Base-by-base conservation (phyloP, 2,888 invertebrate genomes). In the Diarsia dahlii region DNA sequence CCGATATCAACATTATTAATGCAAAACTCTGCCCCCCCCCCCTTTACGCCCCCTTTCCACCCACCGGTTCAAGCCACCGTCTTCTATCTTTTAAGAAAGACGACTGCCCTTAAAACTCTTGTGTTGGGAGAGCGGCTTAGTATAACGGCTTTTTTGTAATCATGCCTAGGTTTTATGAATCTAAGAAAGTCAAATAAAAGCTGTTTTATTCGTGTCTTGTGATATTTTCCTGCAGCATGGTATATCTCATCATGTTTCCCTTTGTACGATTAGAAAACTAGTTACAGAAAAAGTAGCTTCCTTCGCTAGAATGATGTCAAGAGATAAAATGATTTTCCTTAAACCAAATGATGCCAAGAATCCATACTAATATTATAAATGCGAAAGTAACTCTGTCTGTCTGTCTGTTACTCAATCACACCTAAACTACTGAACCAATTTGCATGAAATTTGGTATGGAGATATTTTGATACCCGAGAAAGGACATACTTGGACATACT, bases 1-100 rank as follows among this genome's bases (percentile, higher is more conserved):
- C 94, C 94, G 95, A 96, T 95, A 96, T 93, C 95, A 95, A 94
- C 95, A 96, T 96, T 96, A 96, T 96, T 96, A 95, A 96, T 96
- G 95, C 96, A 96, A 94, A 95, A 91, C 93, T 91, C 78, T 18
- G 12, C 52, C 28, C 92, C 89, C 92, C 88, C 45, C n/a, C 89
- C 39, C 39, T 39, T 39, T 39, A 39, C 90, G 87, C 80, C 86
- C 85, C 87, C 84, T 73, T 79, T 82, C 86, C 90, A 87, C 88
- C 87, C 89, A 1, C 79, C 76, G 58, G 83, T 74, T 85, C 80
- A 74, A 71, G 18, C 71, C 79, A 70, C 88, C 90, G 89, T 88
- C 92, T 91, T 91, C 90, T 87, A 90, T 91, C 92, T 90, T 91
- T 63, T 80, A 86, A 92, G 92, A 94, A 94, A 91, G 92, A 93